These are phyloP conservation scores for Micronycteris hirsuta DNA, from an alignment of 2,113 vertebrate genomes.

Conservation along the genomic window DNA sequence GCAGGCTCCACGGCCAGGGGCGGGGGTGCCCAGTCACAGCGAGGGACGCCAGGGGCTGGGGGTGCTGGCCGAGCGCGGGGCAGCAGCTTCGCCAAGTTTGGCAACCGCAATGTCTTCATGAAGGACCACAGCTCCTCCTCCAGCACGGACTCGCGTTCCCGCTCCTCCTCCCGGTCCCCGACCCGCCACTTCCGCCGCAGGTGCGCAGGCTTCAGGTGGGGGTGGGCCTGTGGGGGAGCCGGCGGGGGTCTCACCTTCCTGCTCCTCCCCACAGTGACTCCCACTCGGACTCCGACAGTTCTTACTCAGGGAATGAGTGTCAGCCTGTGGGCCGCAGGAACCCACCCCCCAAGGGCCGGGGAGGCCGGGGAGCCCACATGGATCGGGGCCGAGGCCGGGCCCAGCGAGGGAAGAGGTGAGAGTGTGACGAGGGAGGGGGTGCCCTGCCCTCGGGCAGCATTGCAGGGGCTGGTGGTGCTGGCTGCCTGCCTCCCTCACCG, in stretches of 20 bases:
- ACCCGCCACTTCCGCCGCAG: slow-evolving; percentile 82
- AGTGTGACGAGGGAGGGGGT: background rate
- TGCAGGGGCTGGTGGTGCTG: background rate
- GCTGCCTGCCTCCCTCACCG: fast-evolving
- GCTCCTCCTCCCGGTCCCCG: slow-evolving; percentile 85
- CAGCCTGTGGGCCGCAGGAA: slow-evolving; percentile 71
- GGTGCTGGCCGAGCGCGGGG: slow-evolving; percentile 75
- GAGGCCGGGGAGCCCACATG: slow-evolving; percentile 76
- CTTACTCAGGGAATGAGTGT: slow-evolving; percentile 74
- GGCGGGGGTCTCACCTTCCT: background rate
- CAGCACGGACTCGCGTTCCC: slow-evolving; percentile 88
- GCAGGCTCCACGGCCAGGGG: slow-evolving; percentile 46
- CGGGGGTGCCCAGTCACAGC: slow-evolving; percentile 71
- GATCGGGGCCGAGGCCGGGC: slow-evolving; percentile 80
- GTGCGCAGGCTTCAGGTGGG: background rate
- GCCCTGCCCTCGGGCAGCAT: fast-evolving
- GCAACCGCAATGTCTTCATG: slow-evolving; percentile 91
- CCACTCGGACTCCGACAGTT: slow-evolving; percentile 78
- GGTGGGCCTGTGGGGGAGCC: fast-evolving
- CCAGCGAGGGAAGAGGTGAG: slow-evolving; percentile 77
- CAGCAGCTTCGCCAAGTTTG: slow-evolving; percentile 81
- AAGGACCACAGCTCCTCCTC: slow-evolving; percentile 91
- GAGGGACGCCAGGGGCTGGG: slow-evolving; percentile 65
- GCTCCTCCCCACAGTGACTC: slow-evolving; percentile 64
- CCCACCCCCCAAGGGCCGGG: slow-evolving; percentile 68